Percentiles rank a stretch among this genome's conserved stretches.
These are phyloP conservation scores for Drosophila formosana DNA, from an alignment of 2,888 invertebrate genomes.

Conservation along the genomic window DNA sequence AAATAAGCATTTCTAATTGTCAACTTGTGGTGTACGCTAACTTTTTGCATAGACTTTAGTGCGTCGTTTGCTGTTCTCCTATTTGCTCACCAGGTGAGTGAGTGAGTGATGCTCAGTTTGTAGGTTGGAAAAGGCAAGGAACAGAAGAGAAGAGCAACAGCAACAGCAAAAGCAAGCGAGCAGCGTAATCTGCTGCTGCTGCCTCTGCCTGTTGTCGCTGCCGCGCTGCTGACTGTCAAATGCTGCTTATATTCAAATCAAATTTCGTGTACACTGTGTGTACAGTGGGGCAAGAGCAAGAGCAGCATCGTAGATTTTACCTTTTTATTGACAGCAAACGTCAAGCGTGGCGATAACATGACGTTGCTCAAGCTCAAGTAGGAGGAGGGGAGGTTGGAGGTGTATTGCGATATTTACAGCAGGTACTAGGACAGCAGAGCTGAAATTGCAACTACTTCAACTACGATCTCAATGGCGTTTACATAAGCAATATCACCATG, in stretches of 20 bases:
- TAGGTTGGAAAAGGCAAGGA: conserved; percentile 66
- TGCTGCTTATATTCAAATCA: conserved; percentile 71
- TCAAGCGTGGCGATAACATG: conserved; percentile 56
- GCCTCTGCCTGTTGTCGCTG: conserved; percentile 16
- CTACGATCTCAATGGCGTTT: conserved; percentile 11
- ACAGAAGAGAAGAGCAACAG: conserved; percentile 31
- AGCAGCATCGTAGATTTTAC: conserved; percentile 39
- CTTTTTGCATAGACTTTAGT: conserved; percentile 58
- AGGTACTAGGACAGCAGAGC: conserved; percentile 23
- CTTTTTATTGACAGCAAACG: conserved; percentile 44
- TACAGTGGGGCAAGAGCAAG: conserved; percentile 41
- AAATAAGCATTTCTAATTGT: not conserved
- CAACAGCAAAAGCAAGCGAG: conserved; percentile 33
- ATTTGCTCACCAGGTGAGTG: conserved; percentile 76
- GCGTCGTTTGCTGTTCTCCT: conserved; percentile 60
- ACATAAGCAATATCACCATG: conserved; percentile 20
- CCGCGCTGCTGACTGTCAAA: conserved; percentile 64
- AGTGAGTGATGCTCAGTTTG: conserved; percentile 75
- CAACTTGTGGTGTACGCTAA: conserved; percentile 28
- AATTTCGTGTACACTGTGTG: conserved; percentile 61
- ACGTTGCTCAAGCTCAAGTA: conserved; percentile 3
- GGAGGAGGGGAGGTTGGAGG: conserved; percentile 58
- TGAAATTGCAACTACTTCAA: conserved; percentile 1
- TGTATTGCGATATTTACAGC: conserved; percentile 48
- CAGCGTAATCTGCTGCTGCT: conserved; percentile 59